These are phyloP conservation scores for Propithecus coquereli DNA, from an alignment of 2,113 vertebrate species.

Conservation along the genomic window DNA sequence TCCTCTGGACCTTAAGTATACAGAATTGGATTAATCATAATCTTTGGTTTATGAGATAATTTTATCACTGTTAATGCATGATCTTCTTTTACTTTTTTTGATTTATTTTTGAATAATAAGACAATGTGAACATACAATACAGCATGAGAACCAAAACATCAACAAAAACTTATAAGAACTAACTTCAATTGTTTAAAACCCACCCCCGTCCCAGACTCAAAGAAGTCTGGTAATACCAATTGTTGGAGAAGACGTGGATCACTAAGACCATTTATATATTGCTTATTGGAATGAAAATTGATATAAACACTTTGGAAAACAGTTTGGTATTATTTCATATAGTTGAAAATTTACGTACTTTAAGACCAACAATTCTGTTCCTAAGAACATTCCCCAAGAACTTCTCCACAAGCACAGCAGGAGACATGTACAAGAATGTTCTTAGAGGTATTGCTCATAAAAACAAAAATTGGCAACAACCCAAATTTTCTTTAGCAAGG, in stretches of 20 bases:
- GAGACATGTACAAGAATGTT: background rate
- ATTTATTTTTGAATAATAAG: conserved; percentile 18
- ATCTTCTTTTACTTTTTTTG: background rate
- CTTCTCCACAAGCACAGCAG: background rate
- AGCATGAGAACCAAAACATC: background rate
- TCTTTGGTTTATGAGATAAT: background rate
- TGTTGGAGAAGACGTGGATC: background rate
- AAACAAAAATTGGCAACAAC: background rate
- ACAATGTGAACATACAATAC: background rate
- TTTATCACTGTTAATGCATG: background rate
- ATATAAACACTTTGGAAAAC: background rate
- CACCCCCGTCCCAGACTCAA: background rate
- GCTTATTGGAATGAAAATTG: background rate
- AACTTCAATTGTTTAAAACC: background rate
- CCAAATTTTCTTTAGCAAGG: background rate
- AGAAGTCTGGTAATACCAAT: background rate
- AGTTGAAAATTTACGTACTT: background rate
- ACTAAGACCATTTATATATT: background rate
- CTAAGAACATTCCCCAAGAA: background rate
- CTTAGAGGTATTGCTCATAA: background rate
- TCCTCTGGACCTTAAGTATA: background rate
- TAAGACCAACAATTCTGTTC: background rate
- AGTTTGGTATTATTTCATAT: background rate
- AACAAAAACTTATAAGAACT: background rate
- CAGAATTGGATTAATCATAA: background rate